Conservation (phyloP, 2,797 vertebrate genomes). For the Thamnophis elegans region DNA sequence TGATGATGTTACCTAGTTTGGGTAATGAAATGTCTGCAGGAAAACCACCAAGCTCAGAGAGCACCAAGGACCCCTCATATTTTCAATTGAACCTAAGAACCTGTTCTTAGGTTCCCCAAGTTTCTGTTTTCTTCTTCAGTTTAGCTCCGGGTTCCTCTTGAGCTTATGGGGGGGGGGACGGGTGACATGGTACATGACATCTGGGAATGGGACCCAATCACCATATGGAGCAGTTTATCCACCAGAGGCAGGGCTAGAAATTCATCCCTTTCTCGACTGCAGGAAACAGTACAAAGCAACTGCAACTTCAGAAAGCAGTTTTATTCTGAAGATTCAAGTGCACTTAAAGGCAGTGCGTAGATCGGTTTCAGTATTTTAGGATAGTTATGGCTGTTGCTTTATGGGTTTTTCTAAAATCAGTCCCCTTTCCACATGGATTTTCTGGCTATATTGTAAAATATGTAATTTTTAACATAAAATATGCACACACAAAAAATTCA, state of each 20-base stretch:
- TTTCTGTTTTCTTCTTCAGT: constrained; percentile 32
- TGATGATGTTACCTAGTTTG: background rate
- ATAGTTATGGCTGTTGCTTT: background rate
- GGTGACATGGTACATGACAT: background rate
- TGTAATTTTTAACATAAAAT: background rate
- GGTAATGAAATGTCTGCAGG: background rate
- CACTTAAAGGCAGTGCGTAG: background rate
- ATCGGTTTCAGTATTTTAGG: background rate
- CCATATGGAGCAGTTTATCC: constrained; percentile 30
- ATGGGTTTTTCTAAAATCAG: background rate
- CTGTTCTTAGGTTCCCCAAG: constrained; percentile 18
- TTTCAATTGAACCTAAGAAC: constrained; percentile 36
- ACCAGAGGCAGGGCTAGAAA: constrained; percentile 38
- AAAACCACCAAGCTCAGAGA: background rate
- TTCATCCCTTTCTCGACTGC: constrained; percentile 52
- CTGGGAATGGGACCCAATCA: constrained; percentile 49
- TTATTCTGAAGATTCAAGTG: constrained; percentile 34
- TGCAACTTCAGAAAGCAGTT: constrained; percentile 53
- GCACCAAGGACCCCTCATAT: background rate
- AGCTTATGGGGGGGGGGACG: constrained; percentile 32
- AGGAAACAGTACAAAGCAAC: constrained; percentile 53
- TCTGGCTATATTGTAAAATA: background rate
- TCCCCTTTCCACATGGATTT: background rate
- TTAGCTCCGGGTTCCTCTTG: constrained; percentile 42
- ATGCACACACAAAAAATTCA: background rate